Base-by-base conservation (phyloP, 2,113 vertebrate genomes). In the Colinus virginianus region DNA sequence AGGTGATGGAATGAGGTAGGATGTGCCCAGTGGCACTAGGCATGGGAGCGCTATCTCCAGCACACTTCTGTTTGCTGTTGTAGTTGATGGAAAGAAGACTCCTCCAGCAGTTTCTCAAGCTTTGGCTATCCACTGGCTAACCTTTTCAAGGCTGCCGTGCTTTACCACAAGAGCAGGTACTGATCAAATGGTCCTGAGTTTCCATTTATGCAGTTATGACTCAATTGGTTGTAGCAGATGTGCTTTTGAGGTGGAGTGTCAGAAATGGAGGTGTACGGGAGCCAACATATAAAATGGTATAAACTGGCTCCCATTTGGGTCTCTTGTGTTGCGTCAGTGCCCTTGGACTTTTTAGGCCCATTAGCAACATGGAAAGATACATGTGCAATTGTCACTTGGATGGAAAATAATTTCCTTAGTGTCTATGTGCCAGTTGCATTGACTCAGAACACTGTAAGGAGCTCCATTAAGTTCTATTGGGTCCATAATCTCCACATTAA, bases 381-480 rank as follows among this genome's bases (percentile, higher is more conserved):
- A 64, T 68, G 55, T 87, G 78, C 89, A 34, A 61, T 77, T 83
- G 81, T 87, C 38, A 78, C 20, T 87, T 79, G 55, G 80, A 78
- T 89, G 78, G 38, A 82, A 90, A 59, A 89, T 53, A 36, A 71
- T 85, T 95, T 87, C 26, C 23, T 84, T 45, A 12, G 91, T 80
- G 78, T 95, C 93, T 89, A 91, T 80, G 78, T 94, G 95, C 95
- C 95, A 95, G 91, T 89, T 93, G 78, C 95, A 80, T 93, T 0
- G 7, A 94, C 94, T 95, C 94, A 94, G 89, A 95, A 96, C 93
- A 92, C 87, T 87, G 81, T 95, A 87, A 96, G 96, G 94, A 93
- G 95, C 88, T 96, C 94, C 91, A 92, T 96, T 96, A 96, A 95
- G 94, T 96, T 96, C 96, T 96, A 74, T 87, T 96, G 89, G 95